phyloP scores from a whole-genome alignment of 2,113 vertebrate species.

The Melanostigma gelatinosum region DNA sequence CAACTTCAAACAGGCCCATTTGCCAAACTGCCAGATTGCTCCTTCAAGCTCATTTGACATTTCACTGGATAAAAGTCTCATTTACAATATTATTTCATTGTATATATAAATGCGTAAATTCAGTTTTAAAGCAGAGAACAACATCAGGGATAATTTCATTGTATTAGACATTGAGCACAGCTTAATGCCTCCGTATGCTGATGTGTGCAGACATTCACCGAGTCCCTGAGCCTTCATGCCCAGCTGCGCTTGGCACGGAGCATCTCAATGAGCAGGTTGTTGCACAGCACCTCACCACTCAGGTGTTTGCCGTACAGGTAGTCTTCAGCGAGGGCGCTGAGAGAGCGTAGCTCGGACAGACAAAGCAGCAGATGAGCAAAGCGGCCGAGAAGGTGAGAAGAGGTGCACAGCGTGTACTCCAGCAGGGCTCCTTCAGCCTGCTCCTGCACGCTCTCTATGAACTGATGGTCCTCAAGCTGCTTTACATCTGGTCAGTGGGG shows the following conservation, averaged over 20 bases:
- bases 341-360: constrained; percentile 87
- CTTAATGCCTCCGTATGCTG: background rate
- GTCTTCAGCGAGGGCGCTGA: constrained; percentile 90
- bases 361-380: constrained; percentile 89
- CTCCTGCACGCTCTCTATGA: constrained; percentile 89
- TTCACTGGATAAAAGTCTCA: background rate
- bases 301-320: constrained; percentile 93
- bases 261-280: constrained; percentile 96
- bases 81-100: background rate
- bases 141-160: background rate
- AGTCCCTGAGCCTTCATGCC: constrained; percentile 33
- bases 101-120: background rate
- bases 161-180: background rate
- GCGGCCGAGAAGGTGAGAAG: constrained; percentile 86
- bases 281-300: constrained; percentile 90
- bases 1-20: background rate
- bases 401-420: constrained; percentile 89
- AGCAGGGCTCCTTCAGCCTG: constrained; percentile 89
- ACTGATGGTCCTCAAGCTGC: constrained; percentile 88
- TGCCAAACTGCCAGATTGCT: background rate
- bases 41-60: background rate
- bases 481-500: constrained; percentile 84
- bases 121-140: background rate
- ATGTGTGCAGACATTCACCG: background rate
- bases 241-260: constrained; percentile 90